Percentiles rank a stretch among this genome's conserved stretches.
Evolutionary conservation across 2,113 vertebrate species (phyloP).

Genomic region (Gavialis gangeticus): DNA sequence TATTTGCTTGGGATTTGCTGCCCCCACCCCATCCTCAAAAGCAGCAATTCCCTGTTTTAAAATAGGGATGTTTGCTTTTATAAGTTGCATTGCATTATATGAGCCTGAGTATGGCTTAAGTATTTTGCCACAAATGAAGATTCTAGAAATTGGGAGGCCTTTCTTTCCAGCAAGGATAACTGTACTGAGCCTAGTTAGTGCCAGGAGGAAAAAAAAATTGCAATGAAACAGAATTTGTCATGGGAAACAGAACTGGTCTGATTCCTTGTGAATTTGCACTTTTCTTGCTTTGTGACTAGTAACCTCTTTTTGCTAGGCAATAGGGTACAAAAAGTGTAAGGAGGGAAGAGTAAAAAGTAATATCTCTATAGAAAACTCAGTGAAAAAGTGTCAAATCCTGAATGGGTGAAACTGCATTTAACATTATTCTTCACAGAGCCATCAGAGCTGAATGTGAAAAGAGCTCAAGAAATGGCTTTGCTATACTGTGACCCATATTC

Average conservation of each 20-base stretch:
- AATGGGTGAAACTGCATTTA: not conserved
- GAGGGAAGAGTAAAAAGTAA: not conserved
- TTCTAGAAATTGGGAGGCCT: not conserved
- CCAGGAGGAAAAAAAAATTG: not conserved
- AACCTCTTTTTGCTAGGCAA: not conserved
- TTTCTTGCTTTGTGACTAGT: not conserved
- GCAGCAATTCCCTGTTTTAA: not conserved
- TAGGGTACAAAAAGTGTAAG: not conserved
- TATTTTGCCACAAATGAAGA: not conserved
- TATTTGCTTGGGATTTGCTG: not conserved
- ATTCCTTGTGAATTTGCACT: not conserved
- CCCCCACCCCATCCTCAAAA: not conserved
- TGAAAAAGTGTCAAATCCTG: not conserved
- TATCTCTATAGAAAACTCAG: not conserved
- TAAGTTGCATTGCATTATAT: not conserved
- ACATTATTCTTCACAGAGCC: not conserved
- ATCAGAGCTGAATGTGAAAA: not conserved
- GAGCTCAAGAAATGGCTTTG: slow-evolving; percentile 22
- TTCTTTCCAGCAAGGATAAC: not conserved
- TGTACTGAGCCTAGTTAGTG: not conserved
- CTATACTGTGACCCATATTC: slow-evolving; percentile 1
- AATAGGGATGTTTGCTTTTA: not conserved
- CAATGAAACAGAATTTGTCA: not conserved
- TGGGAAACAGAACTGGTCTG: not conserved
- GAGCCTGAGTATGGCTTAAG: not conserved